A percentile compares a stretch with the other conserved stretches of the same genome.
Evolutionary conservation across 2,888 invertebrate genomes (phyloP).

Genomic region (Pachycephus smyrnensis): DNA sequence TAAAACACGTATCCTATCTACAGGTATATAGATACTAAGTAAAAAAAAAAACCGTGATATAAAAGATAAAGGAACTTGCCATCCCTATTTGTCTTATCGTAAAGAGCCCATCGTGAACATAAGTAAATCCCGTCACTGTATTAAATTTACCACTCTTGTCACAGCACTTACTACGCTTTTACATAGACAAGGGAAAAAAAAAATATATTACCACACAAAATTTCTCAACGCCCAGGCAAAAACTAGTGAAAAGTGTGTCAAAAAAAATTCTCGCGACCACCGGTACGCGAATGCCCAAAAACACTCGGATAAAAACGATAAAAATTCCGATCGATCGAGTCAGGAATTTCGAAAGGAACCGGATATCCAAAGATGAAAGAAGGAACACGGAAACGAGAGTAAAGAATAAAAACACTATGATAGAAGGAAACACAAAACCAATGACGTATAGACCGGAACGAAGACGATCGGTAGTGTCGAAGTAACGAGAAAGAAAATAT

Average conservation of each 20-base stretch:
- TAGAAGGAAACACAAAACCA: background rate
- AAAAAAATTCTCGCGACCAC: background rate
- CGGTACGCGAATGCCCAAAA: background rate
- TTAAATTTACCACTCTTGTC: background rate
- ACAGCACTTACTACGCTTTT: background rate
- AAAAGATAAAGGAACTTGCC: background rate
- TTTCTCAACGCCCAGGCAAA: no score
- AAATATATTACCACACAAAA: background rate
- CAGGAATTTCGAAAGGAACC: background rate
- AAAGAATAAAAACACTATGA: constrained; percentile 7
- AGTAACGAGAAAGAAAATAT: constrained; percentile 7
- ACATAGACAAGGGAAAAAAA: background rate
- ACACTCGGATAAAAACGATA: background rate
- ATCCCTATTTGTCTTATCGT: background rate
- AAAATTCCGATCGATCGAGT: background rate
- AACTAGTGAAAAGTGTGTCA: background rate
- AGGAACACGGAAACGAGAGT: background rate
- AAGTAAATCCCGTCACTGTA: background rate
- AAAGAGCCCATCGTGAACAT: background rate
- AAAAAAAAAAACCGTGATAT: background rate
- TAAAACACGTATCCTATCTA: background rate
- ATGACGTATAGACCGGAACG: background rate
- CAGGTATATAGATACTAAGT: background rate
- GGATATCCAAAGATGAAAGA: background rate
- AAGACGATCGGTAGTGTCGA: constrained; percentile 4